These are phyloP conservation scores for Platycheirus albimanus DNA, from an alignment of 2,888 invertebrate species.

Conservation along the genomic window DNA sequence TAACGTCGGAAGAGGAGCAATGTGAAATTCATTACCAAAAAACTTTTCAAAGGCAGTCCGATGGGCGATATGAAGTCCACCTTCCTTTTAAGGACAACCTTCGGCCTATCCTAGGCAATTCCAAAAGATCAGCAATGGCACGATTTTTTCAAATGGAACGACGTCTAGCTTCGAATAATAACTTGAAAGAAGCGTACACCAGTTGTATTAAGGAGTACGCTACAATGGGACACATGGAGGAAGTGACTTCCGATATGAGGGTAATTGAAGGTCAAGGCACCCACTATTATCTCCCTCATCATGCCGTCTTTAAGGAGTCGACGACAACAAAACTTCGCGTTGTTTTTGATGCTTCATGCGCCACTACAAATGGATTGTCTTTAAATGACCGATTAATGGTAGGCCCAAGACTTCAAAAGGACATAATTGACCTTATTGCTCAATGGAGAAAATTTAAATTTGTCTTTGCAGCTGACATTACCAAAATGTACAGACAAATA, in stretches of 20 bases:
- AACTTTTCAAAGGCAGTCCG: background rate
- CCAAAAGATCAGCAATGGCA: slow-evolving; percentile 26
- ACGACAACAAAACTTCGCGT: slow-evolving; percentile 22
- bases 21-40: slow-evolving; percentile 7
- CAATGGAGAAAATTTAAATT: slow-evolving; percentile 1
- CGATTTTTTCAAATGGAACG: slow-evolving; percentile 13
- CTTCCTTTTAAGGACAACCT: slow-evolving; percentile 26
- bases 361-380: background rate
- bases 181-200: background rate
- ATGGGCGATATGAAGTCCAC: slow-evolving; percentile 32
- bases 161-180: background rate
- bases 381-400: slow-evolving; percentile 27
- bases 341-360: slow-evolving; percentile 13
- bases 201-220: background rate
- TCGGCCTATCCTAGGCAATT: slow-evolving; percentile 4
- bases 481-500: too few species aligned
- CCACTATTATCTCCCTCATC: slow-evolving; percentile 6
- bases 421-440: background rate
- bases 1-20: slow-evolving; percentile 6
- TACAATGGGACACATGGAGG: slow-evolving; percentile 13
- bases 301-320: slow-evolving; percentile 3
- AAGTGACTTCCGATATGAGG: background rate
- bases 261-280: background rate
- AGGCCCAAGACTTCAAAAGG: slow-evolving; percentile 10
- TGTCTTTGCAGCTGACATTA: background rate